These are phyloP conservation scores for Plestiodon gilberti DNA, from an alignment of 2,113 vertebrate species.

Conservation along the genomic window DNA sequence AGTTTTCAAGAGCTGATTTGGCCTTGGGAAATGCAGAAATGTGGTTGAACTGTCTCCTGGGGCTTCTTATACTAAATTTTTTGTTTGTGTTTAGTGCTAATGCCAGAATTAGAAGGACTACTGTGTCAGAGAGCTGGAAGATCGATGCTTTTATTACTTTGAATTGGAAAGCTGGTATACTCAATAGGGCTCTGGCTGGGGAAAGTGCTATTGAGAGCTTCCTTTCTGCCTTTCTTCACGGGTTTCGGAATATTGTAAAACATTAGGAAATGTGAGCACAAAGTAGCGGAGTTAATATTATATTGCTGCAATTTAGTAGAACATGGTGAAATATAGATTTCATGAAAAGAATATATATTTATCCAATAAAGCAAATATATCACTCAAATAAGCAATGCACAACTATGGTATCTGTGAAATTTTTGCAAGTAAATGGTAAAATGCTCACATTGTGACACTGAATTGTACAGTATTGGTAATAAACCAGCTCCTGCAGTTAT, in stretches of 20 bases:
- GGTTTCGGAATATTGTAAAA: conserved; percentile 44
- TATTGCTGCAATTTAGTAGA: conserved; percentile 35
- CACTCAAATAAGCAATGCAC: conserved; percentile 28
- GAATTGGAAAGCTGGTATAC: conserved; percentile 59
- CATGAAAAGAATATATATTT: conserved; percentile 12
- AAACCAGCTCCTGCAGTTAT: conserved; percentile 15
- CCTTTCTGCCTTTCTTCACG: conserved; percentile 43
- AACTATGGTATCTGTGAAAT: conserved; percentile 17
- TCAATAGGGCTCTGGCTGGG: conserved; percentile 34
- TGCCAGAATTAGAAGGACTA: conserved; percentile 62
- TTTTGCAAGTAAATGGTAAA: conserved; percentile 15
- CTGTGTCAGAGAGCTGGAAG: conserved; percentile 64
- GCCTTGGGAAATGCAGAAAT: conserved; percentile 65
- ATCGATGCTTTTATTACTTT: conserved; percentile 66
- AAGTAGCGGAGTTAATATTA: conserved; percentile 29
- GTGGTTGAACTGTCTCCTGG: conserved; percentile 40
- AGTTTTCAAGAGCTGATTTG: conserved; percentile 64
- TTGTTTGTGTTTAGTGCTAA: conserved; percentile 66
- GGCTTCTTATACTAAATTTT: conserved; percentile 62
- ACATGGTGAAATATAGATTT: conserved; percentile 15
- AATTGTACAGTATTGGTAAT: conserved; percentile 22
- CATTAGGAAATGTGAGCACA: conserved; percentile 23
- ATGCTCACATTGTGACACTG: background rate
- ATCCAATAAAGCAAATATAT: conserved; percentile 15
- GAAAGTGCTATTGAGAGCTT: conserved; percentile 41